Evolutionary conservation across 2,888 invertebrate species (phyloP), one percentile per base, ranked within the genome.

Genomic region (Parnassius smintheus): DNA sequence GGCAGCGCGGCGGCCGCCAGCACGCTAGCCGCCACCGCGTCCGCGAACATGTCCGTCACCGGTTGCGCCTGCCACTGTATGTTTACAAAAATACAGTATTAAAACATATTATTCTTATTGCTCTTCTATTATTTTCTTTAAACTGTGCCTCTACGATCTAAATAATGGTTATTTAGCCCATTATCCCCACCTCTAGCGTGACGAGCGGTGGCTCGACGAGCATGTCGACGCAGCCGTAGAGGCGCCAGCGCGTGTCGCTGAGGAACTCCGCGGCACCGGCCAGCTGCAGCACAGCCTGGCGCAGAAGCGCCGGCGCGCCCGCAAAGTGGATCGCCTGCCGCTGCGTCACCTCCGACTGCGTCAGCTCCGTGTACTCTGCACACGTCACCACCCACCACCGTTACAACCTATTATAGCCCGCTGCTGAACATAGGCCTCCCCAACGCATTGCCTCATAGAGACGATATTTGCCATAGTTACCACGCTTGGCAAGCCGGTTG

Each of bases 21-120:
- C 49, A 98, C 93, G 52, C 96, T 97, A 0, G 97, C 96, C 61
- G 98, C 93, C 42, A 98, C 96, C 42, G 99, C 96, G 91, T 99
- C 99, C 42, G 99, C 99, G 87, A 96, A 99, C 98, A 99, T 99
- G 87, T 99, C 99, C 78, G 98, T 96, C 54, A 98, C 96, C 0
- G 99, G 98, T 78, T 96, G 97, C 9, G 98, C 98, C 53, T 95
- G 93, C 99, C 99, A 99, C 94, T 96, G 87, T 62, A 18, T 73
- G 51, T 2, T 35, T 4, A 35, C 35, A 35, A 35, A 25, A 35
- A 35, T 35, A 35, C 35, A 35, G 35, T 35, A 35, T 7, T 35
- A 4, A 35, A 35, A 35, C 35, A 35, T 7, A 7, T 35, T 0
- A 35, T 7, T 4, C 35, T 35, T 35, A 35, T 7, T 7, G 3